Percentiles rank a stretch among this genome's conserved stretches.
Evolutionary conservation across 2,113 vertebrate genomes (phyloP).

Genomic region (Hippotragus niger): DNA sequence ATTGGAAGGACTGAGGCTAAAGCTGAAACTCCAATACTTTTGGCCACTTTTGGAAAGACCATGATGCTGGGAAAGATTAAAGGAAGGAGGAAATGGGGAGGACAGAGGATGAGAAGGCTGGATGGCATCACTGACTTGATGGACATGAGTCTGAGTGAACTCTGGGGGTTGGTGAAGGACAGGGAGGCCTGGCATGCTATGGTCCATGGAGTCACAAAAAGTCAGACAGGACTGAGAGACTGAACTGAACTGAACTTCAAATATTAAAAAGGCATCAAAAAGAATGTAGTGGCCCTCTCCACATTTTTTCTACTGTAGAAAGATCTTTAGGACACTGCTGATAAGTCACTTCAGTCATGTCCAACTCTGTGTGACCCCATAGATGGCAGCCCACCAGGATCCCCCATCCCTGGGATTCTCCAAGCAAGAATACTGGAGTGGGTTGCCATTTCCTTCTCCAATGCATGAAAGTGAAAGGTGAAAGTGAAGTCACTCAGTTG

Average conservation of each 20-base stretch:
- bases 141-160: neutral
- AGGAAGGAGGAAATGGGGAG: accelerated
- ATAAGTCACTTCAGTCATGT: too few species aligned
- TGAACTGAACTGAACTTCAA: neutral
- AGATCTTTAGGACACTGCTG: neutral
- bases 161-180: neutral
- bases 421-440: too few species aligned
- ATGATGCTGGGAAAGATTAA: neutral
- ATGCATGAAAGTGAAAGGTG: too few species aligned
- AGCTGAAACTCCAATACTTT: neutral
- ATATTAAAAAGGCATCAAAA: neutral
- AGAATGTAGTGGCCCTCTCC: neutral
- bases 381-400: too few species aligned
- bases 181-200: accelerated
- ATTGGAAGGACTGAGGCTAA: neutral
- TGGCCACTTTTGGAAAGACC: neutral
- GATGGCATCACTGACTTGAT: neutral
- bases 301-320: neutral
- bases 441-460: too few species aligned
- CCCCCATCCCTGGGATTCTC: too few species aligned
- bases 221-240: accelerated
- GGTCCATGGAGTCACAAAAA: neutral
- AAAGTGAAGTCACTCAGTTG: too few species aligned
- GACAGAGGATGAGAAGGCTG: neutral
- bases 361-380: too few species aligned